Evolutionary conservation across 2,113 vertebrate genomes (phyloP), one percentile per base, ranked within the genome.

Genomic region (Axis porcinus): DNA sequence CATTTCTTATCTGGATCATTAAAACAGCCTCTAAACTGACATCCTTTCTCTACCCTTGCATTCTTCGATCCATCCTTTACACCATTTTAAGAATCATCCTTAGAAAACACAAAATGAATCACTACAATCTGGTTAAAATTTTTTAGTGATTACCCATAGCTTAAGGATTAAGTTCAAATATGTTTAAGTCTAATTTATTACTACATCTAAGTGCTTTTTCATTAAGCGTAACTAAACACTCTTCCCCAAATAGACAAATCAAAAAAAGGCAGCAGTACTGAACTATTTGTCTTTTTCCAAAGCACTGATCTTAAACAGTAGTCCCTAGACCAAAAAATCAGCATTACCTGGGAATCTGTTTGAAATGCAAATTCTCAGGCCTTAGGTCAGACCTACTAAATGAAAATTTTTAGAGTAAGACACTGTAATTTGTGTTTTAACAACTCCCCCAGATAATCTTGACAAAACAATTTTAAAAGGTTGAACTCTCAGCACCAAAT

Each of bases 231-330:
- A 81, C 5, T 88, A n/a, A 91, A 95, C 5, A 96, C 6, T 30
- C 3, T 17, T 16, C 52, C 70, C 36, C 60, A 76, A 97, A 92
- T 23, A 91, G 82, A 86, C 15, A 55, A 76, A 84, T 3, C 45
- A 83, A 64, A 54, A 70, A 76, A 86, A 89, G 14, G 25, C 57
- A 88, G 30, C 28, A 93, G 55, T 30, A 84, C 10, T 95, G 19
- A 97, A 96, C 67, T 83, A 92, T 45, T 8, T 57, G 11, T 25
- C 94, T 58, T 89, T 95, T 33, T 94, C 67, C 45, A 62, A 85
- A 89, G 30, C 7, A 95, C 7, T 78, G 36, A 28, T 67, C 54
- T 82, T 40, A 64, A 89, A 83, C 4, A 6, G 21, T 23, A 47
- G 15, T 83, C 64, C n/a, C n/a, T 52, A 43, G 30, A 70, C 30